Conservation (phyloP, 2,113 vertebrate genomes). For the Setophaga coronata region DNA sequence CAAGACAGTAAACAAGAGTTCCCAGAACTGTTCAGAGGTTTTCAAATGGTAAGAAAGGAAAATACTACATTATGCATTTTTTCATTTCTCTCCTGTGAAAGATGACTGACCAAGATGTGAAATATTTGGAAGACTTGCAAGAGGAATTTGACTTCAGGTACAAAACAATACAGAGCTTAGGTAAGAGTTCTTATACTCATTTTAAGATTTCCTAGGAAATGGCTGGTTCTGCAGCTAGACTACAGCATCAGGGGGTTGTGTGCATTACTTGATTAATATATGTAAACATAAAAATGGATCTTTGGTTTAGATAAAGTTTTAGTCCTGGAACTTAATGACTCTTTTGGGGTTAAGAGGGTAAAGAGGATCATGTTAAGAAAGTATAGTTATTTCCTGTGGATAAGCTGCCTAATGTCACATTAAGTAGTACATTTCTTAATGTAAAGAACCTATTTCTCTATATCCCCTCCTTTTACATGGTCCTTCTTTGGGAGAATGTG, state of each 20-base stretch:
- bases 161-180: constrained; percentile 93
- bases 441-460: background rate
- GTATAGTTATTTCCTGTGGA: background rate
- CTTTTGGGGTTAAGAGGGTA: background rate
- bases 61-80: background rate
- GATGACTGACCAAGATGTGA: constrained; percentile 95
- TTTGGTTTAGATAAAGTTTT: background rate
- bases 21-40: background rate
- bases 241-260: rapidly evolving
- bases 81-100: constrained; percentile 55
- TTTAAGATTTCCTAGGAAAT: background rate
- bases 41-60: background rate
- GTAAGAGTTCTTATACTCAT: constrained; percentile 71
- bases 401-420: background rate
- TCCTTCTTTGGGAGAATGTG: background rate
- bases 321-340: background rate
- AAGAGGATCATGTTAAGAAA: background rate
- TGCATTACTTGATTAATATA: background rate
- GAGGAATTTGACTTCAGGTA: constrained; percentile 98
- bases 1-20: background rate
- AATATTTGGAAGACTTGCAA: constrained; percentile 94
- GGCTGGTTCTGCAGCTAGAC: background rate
- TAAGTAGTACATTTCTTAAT: background rate
- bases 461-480: background rate
- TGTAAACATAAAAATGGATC: background rate